Conservation (phyloP, 2,888 invertebrate genomes). For the Anaspis maculata region DNA sequence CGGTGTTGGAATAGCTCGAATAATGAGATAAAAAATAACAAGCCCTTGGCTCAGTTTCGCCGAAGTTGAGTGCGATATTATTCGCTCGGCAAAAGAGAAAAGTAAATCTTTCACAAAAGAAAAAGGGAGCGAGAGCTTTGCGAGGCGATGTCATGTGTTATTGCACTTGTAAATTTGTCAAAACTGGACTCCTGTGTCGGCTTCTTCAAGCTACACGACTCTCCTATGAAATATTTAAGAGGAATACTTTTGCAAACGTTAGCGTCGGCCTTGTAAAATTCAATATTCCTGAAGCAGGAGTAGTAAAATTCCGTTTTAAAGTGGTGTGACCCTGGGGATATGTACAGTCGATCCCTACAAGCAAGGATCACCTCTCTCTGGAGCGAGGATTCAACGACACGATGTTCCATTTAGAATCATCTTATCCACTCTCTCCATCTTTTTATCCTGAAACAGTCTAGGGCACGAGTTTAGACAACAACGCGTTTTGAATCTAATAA, state of each 20-base stretch:
- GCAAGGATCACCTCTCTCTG: slow-evolving; percentile 25
- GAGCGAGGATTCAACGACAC: slow-evolving; percentile 25
- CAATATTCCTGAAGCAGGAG: slow-evolving; percentile 18
- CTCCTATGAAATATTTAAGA: too few relatives aligned
- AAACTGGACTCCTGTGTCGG: too few relatives aligned
- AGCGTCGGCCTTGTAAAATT: slow-evolving; percentile 15
- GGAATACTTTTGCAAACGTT: neutral
- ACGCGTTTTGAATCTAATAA: slow-evolving; percentile 27
- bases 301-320: slow-evolving; percentile 19
- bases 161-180: too few relatives aligned
- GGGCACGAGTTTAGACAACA: slow-evolving; percentile 21
- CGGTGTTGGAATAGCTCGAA: too few relatives aligned
- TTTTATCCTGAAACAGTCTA: slow-evolving; percentile 24
- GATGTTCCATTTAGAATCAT: slow-evolving; percentile 28
- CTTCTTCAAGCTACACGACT: too few relatives aligned
- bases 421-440: slow-evolving; percentile 25
- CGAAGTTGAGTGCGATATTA: too few relatives aligned
- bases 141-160: too few relatives aligned
- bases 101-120: too few relatives aligned
- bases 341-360: slow-evolving; percentile 27
- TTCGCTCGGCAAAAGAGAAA: too few relatives aligned
- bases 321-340: slow-evolving; percentile 23
- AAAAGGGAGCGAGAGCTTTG: too few relatives aligned
- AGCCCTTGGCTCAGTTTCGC: too few relatives aligned
- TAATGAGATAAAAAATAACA: too few relatives aligned